These are phyloP conservation scores for Athalia cordata DNA, from an alignment of 2,888 invertebrate genomes.

Conservation along the genomic window DNA sequence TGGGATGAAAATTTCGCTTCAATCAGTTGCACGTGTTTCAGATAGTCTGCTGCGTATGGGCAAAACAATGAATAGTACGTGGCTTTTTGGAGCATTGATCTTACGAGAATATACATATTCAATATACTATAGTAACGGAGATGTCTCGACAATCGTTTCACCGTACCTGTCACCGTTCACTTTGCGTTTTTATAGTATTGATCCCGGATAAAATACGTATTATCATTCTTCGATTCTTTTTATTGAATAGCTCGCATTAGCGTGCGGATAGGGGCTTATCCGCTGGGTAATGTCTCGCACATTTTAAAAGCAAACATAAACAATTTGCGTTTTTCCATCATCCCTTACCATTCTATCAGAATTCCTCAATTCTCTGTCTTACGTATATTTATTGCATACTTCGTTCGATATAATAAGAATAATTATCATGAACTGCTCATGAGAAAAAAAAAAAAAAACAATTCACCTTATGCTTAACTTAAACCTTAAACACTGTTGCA, in stretches of 20 bases:
- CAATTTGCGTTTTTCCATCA: background rate
- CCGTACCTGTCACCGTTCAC: slow-evolving; percentile 65
- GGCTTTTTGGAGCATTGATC: slow-evolving; percentile 59
- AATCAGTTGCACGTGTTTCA: background rate
- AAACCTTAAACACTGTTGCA: background rate
- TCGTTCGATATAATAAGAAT: too few relatives aligned
- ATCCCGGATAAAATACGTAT: slow-evolving; percentile 52
- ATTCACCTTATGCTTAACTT: background rate
- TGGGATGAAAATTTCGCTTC: background rate
- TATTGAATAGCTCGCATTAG: slow-evolving; percentile 29
- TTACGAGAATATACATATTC: slow-evolving; percentile 58
- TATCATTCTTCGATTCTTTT: slow-evolving; percentile 35
- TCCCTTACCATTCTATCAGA: background rate
- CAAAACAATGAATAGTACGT: slow-evolving; percentile 26
- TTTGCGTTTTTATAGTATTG: slow-evolving; percentile 62
- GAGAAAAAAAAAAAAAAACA: background rate
- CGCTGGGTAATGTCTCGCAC: slow-evolving; percentile 20
- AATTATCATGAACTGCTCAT: background rate
- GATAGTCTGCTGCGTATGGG: background rate
- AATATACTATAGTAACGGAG: slow-evolving; percentile 52
- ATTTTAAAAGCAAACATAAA: background rate
- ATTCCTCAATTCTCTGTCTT: background rate
- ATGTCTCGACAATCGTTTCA: slow-evolving; percentile 59
- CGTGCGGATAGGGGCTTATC: background rate
- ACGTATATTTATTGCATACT: too few relatives aligned